Conservation (phyloP, 2,113 vertebrate species). For the Vireo altiloquus region DNA sequence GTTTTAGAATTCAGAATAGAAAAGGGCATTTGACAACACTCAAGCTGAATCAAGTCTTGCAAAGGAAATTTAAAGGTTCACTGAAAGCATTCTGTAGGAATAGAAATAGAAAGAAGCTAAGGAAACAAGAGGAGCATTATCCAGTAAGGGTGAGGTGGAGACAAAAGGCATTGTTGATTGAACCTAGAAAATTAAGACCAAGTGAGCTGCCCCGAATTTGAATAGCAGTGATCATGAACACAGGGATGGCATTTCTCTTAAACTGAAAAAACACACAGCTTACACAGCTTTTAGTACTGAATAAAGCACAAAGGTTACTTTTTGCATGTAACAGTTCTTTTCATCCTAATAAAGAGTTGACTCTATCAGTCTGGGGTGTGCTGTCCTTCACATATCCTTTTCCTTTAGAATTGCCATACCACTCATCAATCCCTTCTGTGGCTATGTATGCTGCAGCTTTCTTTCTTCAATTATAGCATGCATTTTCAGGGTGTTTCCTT, state of each 20-base stretch:
- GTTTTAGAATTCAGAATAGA: not conserved
- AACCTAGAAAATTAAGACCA: not conserved
- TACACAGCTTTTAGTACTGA: not conserved
- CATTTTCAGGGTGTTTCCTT: not conserved
- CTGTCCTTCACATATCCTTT: not conserved
- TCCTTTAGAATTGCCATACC: not conserved
- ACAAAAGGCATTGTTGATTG: not conserved
- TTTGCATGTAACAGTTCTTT: not conserved
- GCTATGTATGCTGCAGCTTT: rapidly evolving
- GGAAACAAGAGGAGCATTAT: not conserved
- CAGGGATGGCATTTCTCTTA: not conserved
- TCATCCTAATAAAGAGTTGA: not conserved
- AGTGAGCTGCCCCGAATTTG: not conserved
- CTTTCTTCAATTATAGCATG: not conserved
- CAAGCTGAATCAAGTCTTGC: not conserved
- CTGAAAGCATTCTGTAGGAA: not conserved
- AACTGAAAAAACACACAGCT: not conserved
- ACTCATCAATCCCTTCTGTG: not conserved
- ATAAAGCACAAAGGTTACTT: not conserved
- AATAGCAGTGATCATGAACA: not conserved
- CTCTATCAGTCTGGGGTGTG: not conserved
- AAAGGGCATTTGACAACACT: not conserved
- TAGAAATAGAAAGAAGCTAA: not conserved
- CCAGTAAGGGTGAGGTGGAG: not conserved
- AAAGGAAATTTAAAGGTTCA: not conserved